Evolutionary conservation across 2,113 vertebrate species (phyloP).

Genomic region (Catharus minimus): DNA sequence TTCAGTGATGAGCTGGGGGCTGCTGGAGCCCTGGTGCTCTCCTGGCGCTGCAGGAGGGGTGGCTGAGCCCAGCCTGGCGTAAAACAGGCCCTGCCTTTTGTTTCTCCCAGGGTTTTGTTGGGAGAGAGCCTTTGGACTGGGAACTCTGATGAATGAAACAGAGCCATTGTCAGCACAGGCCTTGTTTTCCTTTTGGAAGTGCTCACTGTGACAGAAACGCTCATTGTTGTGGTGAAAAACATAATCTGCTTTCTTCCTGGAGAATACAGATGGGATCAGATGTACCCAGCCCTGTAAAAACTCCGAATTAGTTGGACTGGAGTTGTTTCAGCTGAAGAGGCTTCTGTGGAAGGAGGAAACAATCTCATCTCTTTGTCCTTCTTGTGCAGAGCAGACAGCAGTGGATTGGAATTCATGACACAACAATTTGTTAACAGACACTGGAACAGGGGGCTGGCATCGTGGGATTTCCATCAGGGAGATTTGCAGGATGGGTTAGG

Average conservation of each 20-base stretch:
- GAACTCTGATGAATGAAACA: background rate
- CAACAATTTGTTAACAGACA: background rate
- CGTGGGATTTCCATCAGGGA: rapidly evolving
- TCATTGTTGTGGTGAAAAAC: slow-evolving; percentile 23
- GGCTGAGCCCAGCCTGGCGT: background rate
- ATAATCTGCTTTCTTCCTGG: background rate
- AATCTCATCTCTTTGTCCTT: slow-evolving; percentile 4
- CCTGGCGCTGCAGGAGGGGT: background rate
- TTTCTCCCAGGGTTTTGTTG: background rate
- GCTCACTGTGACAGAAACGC: background rate
- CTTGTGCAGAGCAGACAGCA: background rate
- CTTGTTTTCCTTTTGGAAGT: slow-evolving; percentile 1
- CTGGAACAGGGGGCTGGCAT: background rate
- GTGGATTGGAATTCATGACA: background rate
- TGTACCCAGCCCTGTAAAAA: background rate
- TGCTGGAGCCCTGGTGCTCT: background rate
- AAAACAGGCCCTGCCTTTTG: background rate
- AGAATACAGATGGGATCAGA: background rate
- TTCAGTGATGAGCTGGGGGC: background rate
- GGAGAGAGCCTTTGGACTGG: background rate
- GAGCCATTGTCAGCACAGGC: background rate
- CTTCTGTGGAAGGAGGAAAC: background rate
- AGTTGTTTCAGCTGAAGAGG: background rate
- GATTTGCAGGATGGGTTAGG: background rate
- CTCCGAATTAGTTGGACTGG: background rate